These are phyloP conservation scores for Tipula vernalis DNA, from an alignment of 2,888 invertebrate genomes.

Conservation along the genomic window DNA sequence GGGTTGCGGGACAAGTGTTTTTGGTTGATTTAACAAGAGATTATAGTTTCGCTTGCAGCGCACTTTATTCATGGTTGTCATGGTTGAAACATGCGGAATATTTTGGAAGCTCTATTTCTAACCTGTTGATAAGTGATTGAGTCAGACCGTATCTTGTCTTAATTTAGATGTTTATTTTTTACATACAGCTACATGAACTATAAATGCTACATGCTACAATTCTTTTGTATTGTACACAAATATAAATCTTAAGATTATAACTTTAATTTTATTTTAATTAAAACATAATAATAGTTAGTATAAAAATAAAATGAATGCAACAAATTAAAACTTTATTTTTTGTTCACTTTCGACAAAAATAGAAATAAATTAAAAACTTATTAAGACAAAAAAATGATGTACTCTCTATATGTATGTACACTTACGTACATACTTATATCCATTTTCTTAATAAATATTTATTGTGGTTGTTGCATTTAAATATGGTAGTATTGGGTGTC, in stretches of 20 bases:
- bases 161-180: neutral
- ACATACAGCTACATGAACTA: neutral
- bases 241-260: neutral
- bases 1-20: no score
- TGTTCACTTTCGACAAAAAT: neutral
- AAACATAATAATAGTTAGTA: neutral
- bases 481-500: neutral
- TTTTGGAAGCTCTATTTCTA: no score
- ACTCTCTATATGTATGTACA: neutral
- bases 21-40: no score
- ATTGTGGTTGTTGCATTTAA: neutral
- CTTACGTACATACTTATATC: neutral
- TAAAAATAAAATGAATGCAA: neutral
- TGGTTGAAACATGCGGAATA: no score
- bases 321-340: neutral
- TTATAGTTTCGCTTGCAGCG: no score
- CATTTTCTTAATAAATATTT: neutral
- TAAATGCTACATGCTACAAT: neutral
- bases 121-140: neutral
- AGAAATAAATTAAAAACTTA: neutral
- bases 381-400: neutral
- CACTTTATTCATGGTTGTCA: no score
- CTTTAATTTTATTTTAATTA: neutral
- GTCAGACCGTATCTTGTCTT: neutral
- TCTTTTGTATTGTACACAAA: neutral